Percentiles rank a stretch among this genome's conserved stretches.
phyloP scores from a whole-genome alignment of 1,140 invertebrate genomes.

The Sesamia nonagrioides region DNA sequence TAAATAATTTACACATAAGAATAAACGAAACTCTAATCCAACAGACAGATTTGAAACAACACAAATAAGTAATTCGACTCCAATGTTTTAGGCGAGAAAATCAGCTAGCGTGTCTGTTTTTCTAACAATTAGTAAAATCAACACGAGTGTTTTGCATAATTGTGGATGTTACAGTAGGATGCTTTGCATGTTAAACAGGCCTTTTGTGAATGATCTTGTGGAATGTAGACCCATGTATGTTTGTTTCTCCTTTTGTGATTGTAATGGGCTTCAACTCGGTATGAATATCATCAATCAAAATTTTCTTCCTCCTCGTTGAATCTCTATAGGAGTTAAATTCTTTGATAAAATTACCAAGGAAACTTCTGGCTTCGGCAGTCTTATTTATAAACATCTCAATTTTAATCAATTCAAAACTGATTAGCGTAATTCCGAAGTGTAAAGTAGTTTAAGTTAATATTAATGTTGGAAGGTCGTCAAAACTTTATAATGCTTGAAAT shows the following conservation, averaged over 20 bases:
- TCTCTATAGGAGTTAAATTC: no score
- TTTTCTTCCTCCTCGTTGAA: no score
- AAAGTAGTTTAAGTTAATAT: no score
- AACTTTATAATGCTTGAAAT: no score
- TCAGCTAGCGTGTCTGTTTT: neutral
- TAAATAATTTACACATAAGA: neutral
- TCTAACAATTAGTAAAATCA: constrained; percentile 16
- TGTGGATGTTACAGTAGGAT: neutral
- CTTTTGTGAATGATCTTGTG: neutral
- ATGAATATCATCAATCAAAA: no score
- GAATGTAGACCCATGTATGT: neutral
- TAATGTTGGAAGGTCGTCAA: no score
- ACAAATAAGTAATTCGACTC: neutral
- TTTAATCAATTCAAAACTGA: no score
- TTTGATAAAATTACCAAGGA: no score
- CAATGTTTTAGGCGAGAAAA: constrained; percentile 4
- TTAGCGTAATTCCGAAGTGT: no score
- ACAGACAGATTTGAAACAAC: neutral
- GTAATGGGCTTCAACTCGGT: no score
- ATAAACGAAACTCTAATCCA: neutral
- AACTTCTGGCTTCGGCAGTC: no score
- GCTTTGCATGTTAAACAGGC: neutral
- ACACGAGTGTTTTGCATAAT: neutral
- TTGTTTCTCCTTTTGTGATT: neutral
- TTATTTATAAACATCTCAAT: no score